A percentile compares a stretch with the other conserved stretches of the same genome.
Evolutionary conservation across 2,888 invertebrate species (phyloP).

Genomic region (Sesia apiformis): DNA sequence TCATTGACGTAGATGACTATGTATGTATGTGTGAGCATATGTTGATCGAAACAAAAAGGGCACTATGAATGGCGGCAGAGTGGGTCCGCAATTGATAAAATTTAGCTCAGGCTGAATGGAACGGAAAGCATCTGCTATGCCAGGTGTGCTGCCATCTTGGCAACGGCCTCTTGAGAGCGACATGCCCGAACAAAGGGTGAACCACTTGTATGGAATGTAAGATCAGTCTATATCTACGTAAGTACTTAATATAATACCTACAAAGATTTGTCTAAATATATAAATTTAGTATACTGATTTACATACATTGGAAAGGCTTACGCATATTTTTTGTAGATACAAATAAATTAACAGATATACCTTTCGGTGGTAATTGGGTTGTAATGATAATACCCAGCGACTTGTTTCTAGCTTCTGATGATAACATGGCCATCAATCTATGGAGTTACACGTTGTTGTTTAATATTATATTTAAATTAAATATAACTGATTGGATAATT

Average conservation of each 20-base stretch:
- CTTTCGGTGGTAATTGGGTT: too few relatives aligned
- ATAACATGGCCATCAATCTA: too few relatives aligned
- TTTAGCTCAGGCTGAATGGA: constrained; percentile 52
- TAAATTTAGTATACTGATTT: neutral
- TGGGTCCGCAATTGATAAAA: constrained; percentile 60
- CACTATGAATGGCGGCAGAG: constrained; percentile 44
- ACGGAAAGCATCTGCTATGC: constrained; percentile 43
- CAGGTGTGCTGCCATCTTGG: constrained; percentile 47
- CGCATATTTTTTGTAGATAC: too few relatives aligned
- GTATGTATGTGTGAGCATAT: too few relatives aligned
- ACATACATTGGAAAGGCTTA: neutral
- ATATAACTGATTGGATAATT: too few relatives aligned
- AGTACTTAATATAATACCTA: neutral
- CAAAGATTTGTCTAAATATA: neutral
- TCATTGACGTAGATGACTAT: too few relatives aligned
- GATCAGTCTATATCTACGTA: neutral
- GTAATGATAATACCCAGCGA: too few relatives aligned
- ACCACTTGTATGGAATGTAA: constrained; percentile 15
- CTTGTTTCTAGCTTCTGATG: too few relatives aligned
- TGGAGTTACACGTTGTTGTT: too few relatives aligned
- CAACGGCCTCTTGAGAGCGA: constrained; percentile 17
- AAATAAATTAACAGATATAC: too few relatives aligned
- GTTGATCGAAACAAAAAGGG: constrained; percentile 27
- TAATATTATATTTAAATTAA: too few relatives aligned
- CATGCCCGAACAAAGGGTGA: constrained; percentile 31